phyloP scores from a whole-genome alignment of 2,797 vertebrate genomes.

The Natrix natrix region DNA sequence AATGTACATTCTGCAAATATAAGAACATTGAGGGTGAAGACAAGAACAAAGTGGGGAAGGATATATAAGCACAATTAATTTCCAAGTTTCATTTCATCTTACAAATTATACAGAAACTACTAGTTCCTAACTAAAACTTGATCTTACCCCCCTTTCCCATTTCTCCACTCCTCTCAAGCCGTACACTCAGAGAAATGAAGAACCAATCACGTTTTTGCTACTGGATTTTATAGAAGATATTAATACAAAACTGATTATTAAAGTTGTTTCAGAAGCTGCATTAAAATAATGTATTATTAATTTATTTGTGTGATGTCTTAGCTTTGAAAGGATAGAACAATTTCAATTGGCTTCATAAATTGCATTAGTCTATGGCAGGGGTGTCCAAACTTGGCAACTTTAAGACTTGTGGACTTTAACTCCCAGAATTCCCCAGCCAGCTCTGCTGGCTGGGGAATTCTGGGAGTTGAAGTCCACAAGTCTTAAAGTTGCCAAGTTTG shows the following conservation, averaged over 20 bases:
- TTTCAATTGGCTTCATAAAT: neutral
- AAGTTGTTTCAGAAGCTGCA: neutral
- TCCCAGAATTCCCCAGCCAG: no score
- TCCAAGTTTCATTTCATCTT: constrained; percentile 38
- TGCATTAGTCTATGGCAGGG: neutral
- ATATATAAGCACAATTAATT: constrained; percentile 45
- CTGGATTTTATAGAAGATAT: neutral
- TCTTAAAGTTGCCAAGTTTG: no score
- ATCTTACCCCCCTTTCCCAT: neutral
- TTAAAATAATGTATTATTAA: neutral
- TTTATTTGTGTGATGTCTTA: neutral
- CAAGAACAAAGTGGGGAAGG: constrained; percentile 35
- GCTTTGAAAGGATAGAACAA: neutral
- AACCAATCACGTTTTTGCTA: neutral
- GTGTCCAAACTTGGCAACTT: no score
- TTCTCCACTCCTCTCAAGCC: constrained; percentile 4
- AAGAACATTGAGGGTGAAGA: constrained; percentile 24
- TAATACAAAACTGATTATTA: neutral
- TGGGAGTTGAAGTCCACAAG: no score
- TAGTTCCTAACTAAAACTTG: constrained; percentile 16
- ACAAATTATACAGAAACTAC: constrained; percentile 41
- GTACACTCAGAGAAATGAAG: neutral
- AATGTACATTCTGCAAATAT: constrained; percentile 86
- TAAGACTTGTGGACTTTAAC: no score
- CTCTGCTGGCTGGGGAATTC: no score